Evolutionary conservation across 2,797 vertebrate species (phyloP).

Genomic region (Balearica regulorum): DNA sequence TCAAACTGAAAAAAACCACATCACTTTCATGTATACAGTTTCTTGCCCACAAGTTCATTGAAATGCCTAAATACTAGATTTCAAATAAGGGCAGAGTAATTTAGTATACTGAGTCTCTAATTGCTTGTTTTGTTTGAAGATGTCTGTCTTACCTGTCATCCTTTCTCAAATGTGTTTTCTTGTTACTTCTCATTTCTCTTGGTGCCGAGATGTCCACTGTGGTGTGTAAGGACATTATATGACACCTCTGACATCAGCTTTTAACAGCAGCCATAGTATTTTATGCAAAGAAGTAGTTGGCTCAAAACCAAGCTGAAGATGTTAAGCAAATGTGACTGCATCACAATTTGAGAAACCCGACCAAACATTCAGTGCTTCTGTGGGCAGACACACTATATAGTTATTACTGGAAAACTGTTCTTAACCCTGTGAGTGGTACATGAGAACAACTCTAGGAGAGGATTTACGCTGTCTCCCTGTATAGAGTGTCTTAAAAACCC

Average conservation of each 20-base stretch:
- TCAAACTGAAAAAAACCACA: not conserved
- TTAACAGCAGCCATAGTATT: not conserved
- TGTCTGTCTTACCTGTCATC: not conserved
- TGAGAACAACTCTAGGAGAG: not conserved
- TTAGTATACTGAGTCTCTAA: not conserved
- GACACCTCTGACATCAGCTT: not conserved
- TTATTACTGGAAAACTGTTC: not conserved
- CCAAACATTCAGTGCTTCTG: accelerated
- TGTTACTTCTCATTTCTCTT: not conserved
- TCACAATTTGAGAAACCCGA: not conserved
- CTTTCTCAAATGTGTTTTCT: not conserved
- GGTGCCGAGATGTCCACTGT: not conserved
- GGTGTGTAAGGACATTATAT: not conserved
- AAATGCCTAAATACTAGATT: not conserved
- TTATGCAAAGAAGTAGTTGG: not conserved
- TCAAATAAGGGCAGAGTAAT: not conserved
- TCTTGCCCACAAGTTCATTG: not conserved
- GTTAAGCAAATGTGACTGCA: not conserved
- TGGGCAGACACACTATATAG: not conserved
- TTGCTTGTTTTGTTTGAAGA: not conserved
- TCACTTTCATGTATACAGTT: not conserved
- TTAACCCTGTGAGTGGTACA: not conserved
- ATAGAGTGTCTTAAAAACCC: not conserved
- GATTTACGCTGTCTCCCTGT: not conserved
- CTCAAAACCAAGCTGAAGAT: not conserved